A percentile compares a stretch with the other conserved stretches of the same genome.
These are phyloP conservation scores for Calephelis perditalis DNA, from an alignment of 2,888 invertebrate genomes.

Conservation along the genomic window DNA sequence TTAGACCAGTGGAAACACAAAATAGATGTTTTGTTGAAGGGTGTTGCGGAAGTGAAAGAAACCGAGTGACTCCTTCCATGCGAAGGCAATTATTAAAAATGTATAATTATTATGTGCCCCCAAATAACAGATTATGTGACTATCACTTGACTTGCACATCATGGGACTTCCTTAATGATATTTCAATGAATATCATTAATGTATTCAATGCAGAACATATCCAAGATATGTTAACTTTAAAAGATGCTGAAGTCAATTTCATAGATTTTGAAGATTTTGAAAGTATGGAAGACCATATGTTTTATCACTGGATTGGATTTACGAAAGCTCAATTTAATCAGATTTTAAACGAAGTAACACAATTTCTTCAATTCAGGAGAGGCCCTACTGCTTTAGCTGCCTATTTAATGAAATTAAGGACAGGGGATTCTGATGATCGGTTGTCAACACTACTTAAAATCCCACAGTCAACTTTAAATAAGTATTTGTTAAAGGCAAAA, in stretches of 20 bases:
- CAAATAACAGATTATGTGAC: background rate
- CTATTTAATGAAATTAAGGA: background rate
- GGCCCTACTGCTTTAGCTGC: background rate
- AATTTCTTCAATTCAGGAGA: background rate
- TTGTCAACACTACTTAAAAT: background rate
- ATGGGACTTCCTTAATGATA: background rate
- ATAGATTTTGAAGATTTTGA: background rate
- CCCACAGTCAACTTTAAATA: background rate
- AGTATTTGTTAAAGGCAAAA: background rate
- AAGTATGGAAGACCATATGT: background rate
- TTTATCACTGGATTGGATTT: background rate
- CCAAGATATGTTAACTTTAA: background rate
- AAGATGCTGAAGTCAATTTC: background rate
- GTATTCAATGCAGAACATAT: background rate
- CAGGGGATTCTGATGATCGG: background rate
- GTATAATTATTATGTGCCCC: background rate
- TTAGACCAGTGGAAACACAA: no score
- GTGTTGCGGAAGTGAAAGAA: background rate
- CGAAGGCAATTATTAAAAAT: background rate
- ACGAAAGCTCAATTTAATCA: background rate
- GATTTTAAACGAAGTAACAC: background rate
- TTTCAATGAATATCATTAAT: background rate
- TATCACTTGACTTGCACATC: background rate
- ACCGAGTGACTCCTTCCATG: background rate
- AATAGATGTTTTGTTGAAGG: background rate